Evolutionary conservation across 2,113 vertebrate genomes (phyloP), one percentile per base, ranked within the genome.

Genomic region (Electrona antarctica): DNA sequence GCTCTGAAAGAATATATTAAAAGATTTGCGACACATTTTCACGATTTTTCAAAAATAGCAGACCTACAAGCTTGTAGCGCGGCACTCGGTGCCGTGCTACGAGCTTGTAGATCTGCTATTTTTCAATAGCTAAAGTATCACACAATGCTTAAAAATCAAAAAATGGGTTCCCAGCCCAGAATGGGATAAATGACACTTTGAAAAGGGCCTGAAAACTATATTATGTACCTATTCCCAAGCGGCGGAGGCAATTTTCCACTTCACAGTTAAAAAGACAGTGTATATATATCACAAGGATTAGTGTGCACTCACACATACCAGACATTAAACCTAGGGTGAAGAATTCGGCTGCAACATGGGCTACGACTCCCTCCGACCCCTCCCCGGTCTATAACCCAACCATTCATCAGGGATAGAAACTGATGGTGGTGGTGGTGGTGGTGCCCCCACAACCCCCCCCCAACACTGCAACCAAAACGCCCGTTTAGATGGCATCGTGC

Each of bases 251-350:
- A 74, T 80, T 86, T 91, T 90, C 82, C 80, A 84, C 77, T 74
- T 86, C 61, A 63, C 78, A 67, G 69, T 83, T 69, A 63, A 75
- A 69, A 33, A 81, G 71, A 80, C 72, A 74, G 77, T 89, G 33
- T 6, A 41, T 41, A 41, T 41, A 87, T 88, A 91, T 91, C 84
- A 85, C 74, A 74, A 21, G 77, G 78, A 80, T 72, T 73, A 55
- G 71, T 74, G 77, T 75, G n/a, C 0, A 50, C 77, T 88, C 78
- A 71, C 78, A 79, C 86, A 86, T 85, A 88, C 85, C 90, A 87
- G 74, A 88, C 78, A 64, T 81, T 88, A 85, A 92, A 91, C 74
- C 75, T 82, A 78, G 85, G 85, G 87, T 89, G 88, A 88, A 91
- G 74, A 79, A 86, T 78, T 85, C 82, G 80, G 63, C 78, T 46